A percentile compares a stretch with the other conserved stretches of the same genome.
These are phyloP conservation scores for Dicaeum eximium DNA, from an alignment of 2,113 vertebrate genomes.

Conservation along the genomic window DNA sequence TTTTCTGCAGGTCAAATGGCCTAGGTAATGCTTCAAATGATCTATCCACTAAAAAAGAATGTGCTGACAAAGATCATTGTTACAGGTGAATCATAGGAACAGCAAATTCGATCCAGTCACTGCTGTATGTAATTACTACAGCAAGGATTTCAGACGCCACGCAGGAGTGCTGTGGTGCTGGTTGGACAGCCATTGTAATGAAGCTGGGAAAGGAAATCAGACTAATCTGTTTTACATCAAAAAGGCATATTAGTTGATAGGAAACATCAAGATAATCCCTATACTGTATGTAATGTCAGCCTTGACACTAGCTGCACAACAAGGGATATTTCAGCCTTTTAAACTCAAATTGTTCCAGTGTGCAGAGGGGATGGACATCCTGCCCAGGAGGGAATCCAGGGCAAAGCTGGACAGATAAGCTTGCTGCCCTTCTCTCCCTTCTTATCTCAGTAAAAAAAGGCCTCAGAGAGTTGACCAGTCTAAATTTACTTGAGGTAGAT, in stretches of 20 bases:
- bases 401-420: background rate
- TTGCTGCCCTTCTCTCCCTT: background rate
- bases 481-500: background rate
- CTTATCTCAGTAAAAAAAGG: background rate
- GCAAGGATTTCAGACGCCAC: background rate
- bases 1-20: background rate
- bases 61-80: background rate
- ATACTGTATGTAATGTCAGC: background rate
- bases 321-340: background rate
- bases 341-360: background rate
- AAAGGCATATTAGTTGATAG: background rate
- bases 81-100: background rate
- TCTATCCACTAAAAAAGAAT: background rate
- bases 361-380: background rate
- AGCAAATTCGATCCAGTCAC: background rate
- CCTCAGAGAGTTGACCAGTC: background rate
- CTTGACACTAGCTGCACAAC: background rate
- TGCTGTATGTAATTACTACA: constrained; percentile 1
- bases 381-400: background rate
- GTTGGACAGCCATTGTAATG: background rate
- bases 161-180: background rate
- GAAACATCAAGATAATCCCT: background rate
- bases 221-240: background rate
- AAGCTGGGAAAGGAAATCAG: constrained; percentile 11
- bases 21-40: background rate